Percentiles rank a stretch among this genome's conserved stretches.
Evolutionary conservation across 2,113 vertebrate species (phyloP).

Genomic region (Etheostoma spectabile): DNA sequence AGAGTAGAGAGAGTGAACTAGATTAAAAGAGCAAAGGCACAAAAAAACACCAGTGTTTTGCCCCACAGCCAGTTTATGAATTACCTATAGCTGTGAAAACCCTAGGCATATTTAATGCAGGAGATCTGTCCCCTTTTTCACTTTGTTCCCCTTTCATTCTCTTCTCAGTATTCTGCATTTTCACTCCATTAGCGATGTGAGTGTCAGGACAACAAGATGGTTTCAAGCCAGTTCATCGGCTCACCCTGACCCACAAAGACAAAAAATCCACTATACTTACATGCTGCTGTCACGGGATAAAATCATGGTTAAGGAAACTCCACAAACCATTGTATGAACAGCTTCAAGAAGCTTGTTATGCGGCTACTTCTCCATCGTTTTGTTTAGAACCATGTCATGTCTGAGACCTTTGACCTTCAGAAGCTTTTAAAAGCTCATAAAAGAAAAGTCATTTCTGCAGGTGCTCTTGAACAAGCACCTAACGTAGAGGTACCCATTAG

Average conservation of each 20-base stretch:
- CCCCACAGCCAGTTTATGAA: conserved; percentile 71
- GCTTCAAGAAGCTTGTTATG: conserved; percentile 8
- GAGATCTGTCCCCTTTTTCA: conserved; percentile 65
- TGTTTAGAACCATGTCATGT: neutral
- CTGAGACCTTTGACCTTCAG: conserved; percentile 2
- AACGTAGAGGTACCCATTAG: conserved; percentile 39
- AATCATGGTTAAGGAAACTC: conserved; percentile 22
- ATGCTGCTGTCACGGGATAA: neutral
- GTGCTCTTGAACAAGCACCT: conserved; percentile 14
- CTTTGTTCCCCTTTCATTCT: conserved; percentile 47
- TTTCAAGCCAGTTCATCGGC: conserved; percentile 27
- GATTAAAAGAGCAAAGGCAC: conserved; percentile 32
- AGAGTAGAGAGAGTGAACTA: conserved; percentile 16
- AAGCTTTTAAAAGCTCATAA: conserved; percentile 51
- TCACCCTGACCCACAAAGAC: conserved; percentile 14
- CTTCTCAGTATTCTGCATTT: conserved; percentile 48
- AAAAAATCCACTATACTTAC: neutral
- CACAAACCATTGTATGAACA: neutral
- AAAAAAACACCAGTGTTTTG: conserved; percentile 52
- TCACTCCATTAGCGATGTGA: conserved; percentile 26
- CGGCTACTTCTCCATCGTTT: conserved; percentile 1
- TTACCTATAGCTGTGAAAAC: conserved; percentile 74
- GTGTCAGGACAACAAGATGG: conserved; percentile 15
- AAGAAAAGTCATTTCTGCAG: conserved; percentile 21
- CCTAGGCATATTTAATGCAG: conserved; percentile 75